Evolutionary conservation across 1,140 invertebrate genomes (phyloP).

Genomic region (Pristionchus pacificus): DNA sequence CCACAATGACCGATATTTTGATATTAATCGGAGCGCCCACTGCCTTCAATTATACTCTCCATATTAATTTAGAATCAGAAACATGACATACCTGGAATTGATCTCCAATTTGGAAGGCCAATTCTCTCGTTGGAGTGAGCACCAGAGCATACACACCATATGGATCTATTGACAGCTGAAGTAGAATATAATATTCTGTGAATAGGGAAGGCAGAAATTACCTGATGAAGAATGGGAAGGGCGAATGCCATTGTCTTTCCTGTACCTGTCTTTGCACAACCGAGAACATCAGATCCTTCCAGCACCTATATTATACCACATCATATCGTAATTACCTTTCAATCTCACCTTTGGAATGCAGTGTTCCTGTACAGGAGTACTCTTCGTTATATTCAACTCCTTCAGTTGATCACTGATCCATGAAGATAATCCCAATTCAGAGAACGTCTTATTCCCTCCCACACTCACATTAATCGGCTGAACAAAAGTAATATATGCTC

Average conservation of each 20-base stretch:
- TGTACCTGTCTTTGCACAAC: constrained; percentile 53
- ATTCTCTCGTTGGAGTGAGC: constrained; percentile 52
- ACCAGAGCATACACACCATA: constrained; percentile 49
- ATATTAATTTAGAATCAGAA: neutral
- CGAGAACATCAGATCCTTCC: constrained; percentile 45
- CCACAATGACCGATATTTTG: constrained; percentile 37
- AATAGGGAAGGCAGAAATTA: constrained; percentile 2
- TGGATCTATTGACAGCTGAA: constrained; percentile 46
- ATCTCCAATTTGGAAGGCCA: constrained; percentile 56
- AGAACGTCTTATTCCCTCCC: constrained; percentile 22
- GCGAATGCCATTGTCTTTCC: constrained; percentile 56
- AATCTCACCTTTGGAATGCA: neutral
- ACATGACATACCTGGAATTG: constrained; percentile 37
- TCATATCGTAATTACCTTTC: constrained; percentile 25
- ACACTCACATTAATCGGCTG: too few species aligned
- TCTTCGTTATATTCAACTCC: constrained; percentile 23
- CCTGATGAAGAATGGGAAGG: constrained; percentile 52
- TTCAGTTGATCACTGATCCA: constrained; percentile 35
- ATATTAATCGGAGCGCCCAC: constrained; percentile 48
- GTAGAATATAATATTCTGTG: constrained; percentile 9
- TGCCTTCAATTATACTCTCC: constrained; percentile 10
- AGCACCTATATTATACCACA: constrained; percentile 50
- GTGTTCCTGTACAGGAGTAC: constrained; percentile 30
- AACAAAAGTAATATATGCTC: too few species aligned
- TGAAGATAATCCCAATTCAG: constrained; percentile 18